A percentile compares a stretch with the other conserved stretches of the same genome.
phyloP scores from a whole-genome alignment of 2,888 invertebrate genomes.

The Yponomeuta plumbellus region DNA sequence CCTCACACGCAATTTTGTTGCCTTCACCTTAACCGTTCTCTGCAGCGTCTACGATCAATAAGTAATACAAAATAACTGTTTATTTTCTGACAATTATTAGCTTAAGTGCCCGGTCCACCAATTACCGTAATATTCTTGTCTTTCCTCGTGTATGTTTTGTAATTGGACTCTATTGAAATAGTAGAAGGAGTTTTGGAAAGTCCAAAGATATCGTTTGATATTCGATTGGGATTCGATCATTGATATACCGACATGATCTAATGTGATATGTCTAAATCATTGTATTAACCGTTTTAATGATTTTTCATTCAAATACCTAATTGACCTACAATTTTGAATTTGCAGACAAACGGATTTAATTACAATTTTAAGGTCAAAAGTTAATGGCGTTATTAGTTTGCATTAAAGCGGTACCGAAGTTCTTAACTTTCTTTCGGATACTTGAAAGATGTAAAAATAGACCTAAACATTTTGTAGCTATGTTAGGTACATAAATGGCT shows the following conservation, averaged over 20 bases:
- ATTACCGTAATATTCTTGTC: background rate
- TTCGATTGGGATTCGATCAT: no score
- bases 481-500: background rate
- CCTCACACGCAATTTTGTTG: conserved; percentile 49
- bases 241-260: background rate
- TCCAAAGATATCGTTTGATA: background rate
- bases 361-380: no score
- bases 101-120: background rate
- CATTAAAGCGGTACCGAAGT: no score
- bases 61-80: background rate
- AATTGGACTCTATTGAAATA: background rate
- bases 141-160: background rate
- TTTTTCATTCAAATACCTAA: no score
- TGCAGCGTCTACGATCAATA: background rate
- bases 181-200: background rate
- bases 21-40: conserved; percentile 36
- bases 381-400: no score
- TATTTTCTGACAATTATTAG: background rate
- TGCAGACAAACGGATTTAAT: no score
- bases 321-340: no score
- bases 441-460: no score
- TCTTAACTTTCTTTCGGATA: no score
- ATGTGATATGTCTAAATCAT: no score
- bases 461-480: background rate
- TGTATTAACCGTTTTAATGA: no score